phyloP scores from a whole-genome alignment of 2,888 invertebrate genomes.

The Cyrtodaria siliqua region DNA sequence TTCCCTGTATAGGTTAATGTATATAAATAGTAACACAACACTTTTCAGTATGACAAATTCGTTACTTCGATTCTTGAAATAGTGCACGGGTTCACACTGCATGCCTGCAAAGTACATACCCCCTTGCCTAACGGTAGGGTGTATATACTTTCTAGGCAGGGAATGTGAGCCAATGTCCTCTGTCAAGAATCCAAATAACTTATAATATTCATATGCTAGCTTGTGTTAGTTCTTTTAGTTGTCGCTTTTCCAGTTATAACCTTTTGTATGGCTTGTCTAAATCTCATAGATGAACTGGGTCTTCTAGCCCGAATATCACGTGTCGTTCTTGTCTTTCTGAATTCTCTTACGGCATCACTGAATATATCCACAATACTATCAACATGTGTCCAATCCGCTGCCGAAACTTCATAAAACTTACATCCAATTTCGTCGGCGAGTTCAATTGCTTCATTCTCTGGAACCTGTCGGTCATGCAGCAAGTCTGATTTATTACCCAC shows the following conservation, averaged over 20 bases:
- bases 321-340: conserved; percentile 68
- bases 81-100: too few relatives aligned
- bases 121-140: too few relatives aligned
- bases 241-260: conserved; percentile 77
- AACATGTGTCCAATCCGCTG: conserved; percentile 82
- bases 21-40: too few relatives aligned
- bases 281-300: conserved; percentile 79
- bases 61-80: too few relatives aligned
- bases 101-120: too few relatives aligned
- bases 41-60: too few relatives aligned
- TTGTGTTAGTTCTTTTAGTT: conserved; percentile 29
- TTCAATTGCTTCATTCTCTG: conserved; percentile 75
- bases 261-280: conserved; percentile 80
- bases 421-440: conserved; percentile 82
- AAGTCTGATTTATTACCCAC: conserved; percentile 83
- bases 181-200: too few relatives aligned
- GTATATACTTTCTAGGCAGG: too few relatives aligned
- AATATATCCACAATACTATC: conserved; percentile 79
- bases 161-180: too few relatives aligned
- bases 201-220: background rate
- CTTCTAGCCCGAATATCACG: conserved; percentile 77
- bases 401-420: conserved; percentile 82
- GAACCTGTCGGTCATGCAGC: conserved; percentile 80
- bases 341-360: conserved; percentile 81
- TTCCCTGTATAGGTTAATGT: too few relatives aligned